Evolutionary conservation across 1,140 invertebrate genomes (phyloP), one percentile per base, ranked within the genome.

Genomic region (Drosophila gunungcola): DNA sequence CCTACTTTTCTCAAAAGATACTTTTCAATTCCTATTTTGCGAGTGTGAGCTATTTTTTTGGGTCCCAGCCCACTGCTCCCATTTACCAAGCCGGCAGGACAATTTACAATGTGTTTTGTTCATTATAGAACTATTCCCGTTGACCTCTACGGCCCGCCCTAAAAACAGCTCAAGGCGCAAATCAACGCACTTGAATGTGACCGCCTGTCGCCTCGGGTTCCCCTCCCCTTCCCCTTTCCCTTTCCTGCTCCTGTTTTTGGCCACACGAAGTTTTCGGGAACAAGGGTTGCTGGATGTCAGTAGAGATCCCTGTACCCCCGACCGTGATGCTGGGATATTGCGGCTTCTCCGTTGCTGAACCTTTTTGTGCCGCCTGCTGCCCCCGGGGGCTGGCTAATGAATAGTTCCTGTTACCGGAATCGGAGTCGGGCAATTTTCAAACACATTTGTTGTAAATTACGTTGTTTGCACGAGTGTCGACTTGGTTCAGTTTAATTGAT

Each of bases 101-200:
- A 84, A 89, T 89, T 89, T 89, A 89, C 84, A 89, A 89, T 89
- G 84, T 89, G 84, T 89, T 89, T 86, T 89, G 84, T 89, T 89
- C 84, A 89, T 89, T 89, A 88, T 90, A 73, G 80, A 89, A 89
- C 84, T 89, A 89, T 89, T 89, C 60, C 61, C 52, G 84, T 68
- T 89, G 84, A 89, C 84, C 84, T 89, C 80, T 61, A 51, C 63
- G 48, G 52, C 56, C 51, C 73, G 52, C 73, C 76, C 74, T 42
- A 46, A 53, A 73, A 55, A 67, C 60, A 75, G 76, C 83, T 73
- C 63, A 49, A 73, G 70, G 83, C 75, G 51, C 68, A 88, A 76
- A 88, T 82, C 75, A 76, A 79, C 61, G 65, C 83, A 86, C 70
- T 82, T 84, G 63, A 84, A 68, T 68, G 48, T 46, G 49, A 60